Base-by-base conservation (phyloP, 2,888 invertebrate species). In the Aspidiotus destructor region DNA sequence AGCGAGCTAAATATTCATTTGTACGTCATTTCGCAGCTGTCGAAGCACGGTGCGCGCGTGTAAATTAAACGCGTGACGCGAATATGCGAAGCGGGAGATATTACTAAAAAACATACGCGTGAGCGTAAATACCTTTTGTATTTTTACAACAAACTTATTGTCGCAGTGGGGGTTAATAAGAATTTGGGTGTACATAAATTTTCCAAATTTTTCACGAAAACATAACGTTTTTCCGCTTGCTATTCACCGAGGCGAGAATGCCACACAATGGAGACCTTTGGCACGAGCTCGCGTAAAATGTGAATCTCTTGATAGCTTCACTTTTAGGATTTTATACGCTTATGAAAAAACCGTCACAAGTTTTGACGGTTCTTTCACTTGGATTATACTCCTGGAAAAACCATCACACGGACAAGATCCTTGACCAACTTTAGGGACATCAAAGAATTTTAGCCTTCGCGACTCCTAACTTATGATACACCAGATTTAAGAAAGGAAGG, bases 81-180 rank as follows among this genome's bases (percentile, higher is more conserved):
- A 28, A 28, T 28, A 28, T 28, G 28, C 28, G 28, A 28, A 28
- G 28, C 28, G 28, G 11, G 48, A 48, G n/a, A 48, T 3, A 48
- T 48, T 41, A 41, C 41, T 54, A 54, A 40, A 63, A 63, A 63
- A 54, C 9, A 16, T 5, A n/a, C 7, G n/a, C 62, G 40, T 9
- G 40, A 16, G 7, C n/a, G 63, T 13, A 54, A 52, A 40, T 54
- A 54, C 54, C 54, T n/a, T 11, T 15, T 63, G 54, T 53, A 63
- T 63, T 63, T 63, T 63, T 63, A 53, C 63, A 63, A 63, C 48
- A 41, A 63, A 63, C 53, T 63, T 63, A 63, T 63, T 53, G 63
- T 54, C 63, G 41, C 63, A 13, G 52, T 28, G 63, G 55, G 55
- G 54, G 54, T 63, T 63, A 53, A 55, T n/a, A 53, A 15, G 28